Conservation (phyloP, 2,113 vertebrate species). For the Larimichthys polyactis region DNA sequence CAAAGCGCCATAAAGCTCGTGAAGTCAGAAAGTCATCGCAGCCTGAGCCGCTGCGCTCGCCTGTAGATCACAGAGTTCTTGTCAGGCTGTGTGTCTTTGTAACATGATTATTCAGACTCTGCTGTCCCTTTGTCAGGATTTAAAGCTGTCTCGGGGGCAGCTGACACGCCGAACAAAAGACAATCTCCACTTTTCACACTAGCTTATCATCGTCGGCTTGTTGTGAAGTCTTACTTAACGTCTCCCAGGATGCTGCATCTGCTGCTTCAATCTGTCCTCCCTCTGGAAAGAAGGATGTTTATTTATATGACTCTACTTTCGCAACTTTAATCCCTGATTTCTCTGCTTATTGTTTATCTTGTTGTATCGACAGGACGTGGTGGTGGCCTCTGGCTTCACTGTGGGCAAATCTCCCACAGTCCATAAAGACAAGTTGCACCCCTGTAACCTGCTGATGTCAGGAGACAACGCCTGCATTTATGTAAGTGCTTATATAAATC, state of each 20-base stretch:
- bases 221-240: conserved; percentile 41
- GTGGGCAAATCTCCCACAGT: conserved; percentile 78
- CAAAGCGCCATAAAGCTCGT: conserved; percentile 23
- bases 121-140: conserved; percentile 54
- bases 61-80: conserved; percentile 47
- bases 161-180: conserved; percentile 54
- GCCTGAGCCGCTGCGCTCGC: conserved; percentile 5
- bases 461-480: conserved; percentile 70
- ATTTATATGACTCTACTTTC: conserved; percentile 34
- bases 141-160: conserved; percentile 43
- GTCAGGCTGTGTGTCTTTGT: conserved; percentile 36
- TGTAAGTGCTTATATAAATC: conserved; percentile 63
- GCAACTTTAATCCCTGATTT: conserved; percentile 19
- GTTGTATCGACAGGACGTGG: conserved; percentile 72
- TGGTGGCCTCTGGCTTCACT: conserved; percentile 76
- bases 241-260: conserved; percentile 50
- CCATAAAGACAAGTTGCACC: conserved; percentile 75
- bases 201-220: conserved; percentile 48
- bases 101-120: conserved; percentile 67
- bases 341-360: conserved; percentile 30
- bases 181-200: conserved; percentile 48
- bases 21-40: conserved; percentile 30
- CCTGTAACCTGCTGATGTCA: conserved; percentile 78
- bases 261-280: conserved; percentile 49
- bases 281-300: conserved; percentile 34